Evolutionary conservation across 92 coral and sea anemone species (phyloP).

Genomic region (Chrysogorgia sp.): DNA sequence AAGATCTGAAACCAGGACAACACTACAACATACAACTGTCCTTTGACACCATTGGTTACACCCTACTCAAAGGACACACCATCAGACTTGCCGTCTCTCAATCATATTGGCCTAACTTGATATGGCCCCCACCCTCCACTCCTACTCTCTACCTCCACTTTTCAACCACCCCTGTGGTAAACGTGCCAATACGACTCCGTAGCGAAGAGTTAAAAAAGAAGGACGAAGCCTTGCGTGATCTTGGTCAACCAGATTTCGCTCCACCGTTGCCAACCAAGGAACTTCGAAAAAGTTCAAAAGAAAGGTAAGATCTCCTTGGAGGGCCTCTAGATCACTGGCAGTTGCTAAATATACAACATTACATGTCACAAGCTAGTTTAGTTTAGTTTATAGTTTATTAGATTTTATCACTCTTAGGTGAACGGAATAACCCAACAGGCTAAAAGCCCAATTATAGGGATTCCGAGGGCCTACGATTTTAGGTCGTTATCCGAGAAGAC

Average conservation of each 20-base stretch:
- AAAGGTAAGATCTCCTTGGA: slow-evolving; percentile 28
- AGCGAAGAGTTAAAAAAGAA: slow-evolving; percentile 10
- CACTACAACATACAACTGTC: slow-evolving; percentile 40
- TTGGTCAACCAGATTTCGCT: slow-evolving; percentile 44
- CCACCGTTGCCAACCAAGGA: slow-evolving; percentile 38
- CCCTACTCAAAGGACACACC: slow-evolving; percentile 68
- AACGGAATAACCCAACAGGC: too few relatives aligned
- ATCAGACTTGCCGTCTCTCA: slow-evolving; percentile 79
- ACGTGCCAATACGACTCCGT: slow-evolving; percentile 62
- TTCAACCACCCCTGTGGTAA: slow-evolving; percentile 55
- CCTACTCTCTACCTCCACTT: slow-evolving; percentile 60
- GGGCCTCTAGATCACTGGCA: too few relatives aligned
- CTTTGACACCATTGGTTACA: slow-evolving; percentile 68
- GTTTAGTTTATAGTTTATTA: too few relatives aligned
- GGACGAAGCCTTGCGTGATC: slow-evolving; percentile 48
- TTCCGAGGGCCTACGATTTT: too few relatives aligned
- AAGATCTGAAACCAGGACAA: slow-evolving; percentile 57
- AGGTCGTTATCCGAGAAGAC: too few relatives aligned
- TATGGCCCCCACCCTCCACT: slow-evolving; percentile 77
- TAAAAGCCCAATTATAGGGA: too few relatives aligned
- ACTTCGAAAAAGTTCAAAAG: slow-evolving; percentile 46
- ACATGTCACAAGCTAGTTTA: too few relatives aligned
- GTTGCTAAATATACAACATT: too few relatives aligned
- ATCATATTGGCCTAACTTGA: slow-evolving; percentile 68
- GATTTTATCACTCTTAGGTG: too few relatives aligned